Percentiles rank a stretch among this genome's conserved stretches.
Evolutionary conservation across 1,140 invertebrate species (phyloP).

Genomic region (Zaprionus camerounensis): DNA sequence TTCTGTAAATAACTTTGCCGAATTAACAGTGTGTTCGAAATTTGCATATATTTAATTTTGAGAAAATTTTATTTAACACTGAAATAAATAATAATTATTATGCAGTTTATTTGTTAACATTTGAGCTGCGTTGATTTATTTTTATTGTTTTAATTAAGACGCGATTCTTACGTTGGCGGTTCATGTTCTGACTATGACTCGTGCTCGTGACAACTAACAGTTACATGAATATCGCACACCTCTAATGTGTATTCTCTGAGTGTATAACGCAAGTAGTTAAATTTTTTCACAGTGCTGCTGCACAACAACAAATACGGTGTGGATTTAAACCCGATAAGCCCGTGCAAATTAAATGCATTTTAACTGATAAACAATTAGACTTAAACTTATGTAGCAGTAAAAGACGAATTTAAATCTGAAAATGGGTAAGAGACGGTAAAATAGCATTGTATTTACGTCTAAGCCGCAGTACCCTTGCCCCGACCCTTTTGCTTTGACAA

Average conservation of each 20-base stretch:
- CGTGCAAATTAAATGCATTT: conserved; percentile 7
- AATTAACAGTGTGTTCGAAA: background rate
- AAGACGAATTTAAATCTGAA: background rate
- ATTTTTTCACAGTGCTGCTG: conserved; percentile 61
- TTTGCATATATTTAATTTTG: background rate
- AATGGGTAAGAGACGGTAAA: conserved; percentile 35
- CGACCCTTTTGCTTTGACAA: conserved; percentile 19
- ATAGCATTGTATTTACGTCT: conserved; percentile 23
- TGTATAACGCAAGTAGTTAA: conserved; percentile 50
- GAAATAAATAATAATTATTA: background rate
- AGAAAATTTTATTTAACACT: background rate
- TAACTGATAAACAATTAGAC: background rate
- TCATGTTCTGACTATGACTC: background rate
- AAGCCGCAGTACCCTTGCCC: conserved; percentile 31
- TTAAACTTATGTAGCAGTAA: conserved; percentile 18
- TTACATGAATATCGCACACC: conserved; percentile 24
- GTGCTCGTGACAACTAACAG: conserved; percentile 17
- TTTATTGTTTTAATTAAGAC: background rate
- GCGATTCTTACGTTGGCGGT: background rate
- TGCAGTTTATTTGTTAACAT: background rate
- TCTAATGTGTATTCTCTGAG: conserved; percentile 59
- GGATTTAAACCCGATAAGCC: conserved; percentile 18
- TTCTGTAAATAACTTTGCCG: background rate
- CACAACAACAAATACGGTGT: conserved; percentile 51
- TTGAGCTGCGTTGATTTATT: background rate